Base-by-base conservation (phyloP, 2,113 vertebrate species). In the Athene noctua region DNA sequence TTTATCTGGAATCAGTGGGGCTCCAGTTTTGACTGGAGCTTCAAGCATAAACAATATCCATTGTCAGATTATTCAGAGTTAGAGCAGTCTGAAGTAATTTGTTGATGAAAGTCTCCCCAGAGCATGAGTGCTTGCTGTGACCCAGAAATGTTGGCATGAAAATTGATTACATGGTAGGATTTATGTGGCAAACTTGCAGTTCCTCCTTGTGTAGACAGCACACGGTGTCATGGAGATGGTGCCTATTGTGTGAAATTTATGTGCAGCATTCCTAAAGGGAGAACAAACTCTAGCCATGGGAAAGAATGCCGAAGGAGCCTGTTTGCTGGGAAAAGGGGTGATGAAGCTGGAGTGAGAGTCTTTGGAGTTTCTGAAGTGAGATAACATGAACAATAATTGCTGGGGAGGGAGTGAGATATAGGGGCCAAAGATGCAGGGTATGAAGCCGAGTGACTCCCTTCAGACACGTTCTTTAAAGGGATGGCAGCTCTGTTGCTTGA, bases 81-180 rank as follows among this genome's bases (percentile, higher is more conserved):
- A 47, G 47, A 94, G 92, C 27, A 40, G 34, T 92, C 80, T 88
- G 62, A 94, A 94, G 84, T 90, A 42, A 88, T 89, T 95, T 90
- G 91, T 46, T 94, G 94, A 88, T 90, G 93, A 97, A 96, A 94
- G 84, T 70, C 62, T 96, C 77, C 74, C 71, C 78, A 86, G 62
- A 97, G 92, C 74, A 67, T 6, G 82, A 62, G 70, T 70, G 70
- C 80, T 94, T 68, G 79, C 92, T 73, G 80, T 88, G 86, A 81
- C 94, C 78, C 58, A 95, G 65, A 89, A 95, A 80, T 51, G 74
- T 16, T 92, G 80, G 86, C 84, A 77, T 61, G 32, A 49, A 90
- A 95, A 95, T 91, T 4, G 1, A 96, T 97, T 95, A 66, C 71
- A 66, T 73, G 70, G 86, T 70, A 67, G 80, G 89, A 80, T 87